Percentiles rank a stretch among this genome's conserved stretches.
Evolutionary conservation across 2,797 vertebrate species (phyloP).

Genomic region (Trichosurus vulpecula): DNA sequence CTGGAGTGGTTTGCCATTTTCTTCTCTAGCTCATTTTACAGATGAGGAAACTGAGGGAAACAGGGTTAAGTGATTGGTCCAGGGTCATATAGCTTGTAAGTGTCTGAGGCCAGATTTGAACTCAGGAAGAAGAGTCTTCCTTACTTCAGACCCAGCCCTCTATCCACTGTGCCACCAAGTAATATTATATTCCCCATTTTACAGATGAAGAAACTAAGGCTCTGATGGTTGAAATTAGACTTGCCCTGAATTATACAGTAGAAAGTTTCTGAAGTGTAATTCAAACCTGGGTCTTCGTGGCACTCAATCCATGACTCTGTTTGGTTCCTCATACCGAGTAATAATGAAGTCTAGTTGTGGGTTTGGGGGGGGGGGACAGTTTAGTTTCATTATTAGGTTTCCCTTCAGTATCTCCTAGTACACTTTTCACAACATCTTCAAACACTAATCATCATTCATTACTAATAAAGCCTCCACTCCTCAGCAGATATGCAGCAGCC

Average conservation of each 20-base stretch:
- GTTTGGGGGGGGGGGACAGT: background rate
- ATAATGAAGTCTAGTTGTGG: background rate
- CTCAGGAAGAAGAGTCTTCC: background rate
- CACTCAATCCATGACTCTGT: background rate
- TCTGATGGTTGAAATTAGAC: background rate
- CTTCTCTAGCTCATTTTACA: background rate
- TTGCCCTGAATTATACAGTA: background rate
- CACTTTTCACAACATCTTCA: background rate
- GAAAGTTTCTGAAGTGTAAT: background rate
- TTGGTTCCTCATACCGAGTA: background rate
- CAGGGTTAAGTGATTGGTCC: no score
- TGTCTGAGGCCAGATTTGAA: background rate
- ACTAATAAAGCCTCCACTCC: constrained; percentile 57
- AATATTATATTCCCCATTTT: background rate
- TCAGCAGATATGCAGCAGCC: constrained; percentile 26
- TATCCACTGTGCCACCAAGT: background rate
- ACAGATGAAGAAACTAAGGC: background rate
- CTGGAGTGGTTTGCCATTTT: background rate
- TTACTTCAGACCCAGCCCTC: background rate
- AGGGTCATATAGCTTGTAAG: background rate
- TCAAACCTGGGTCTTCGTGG: background rate
- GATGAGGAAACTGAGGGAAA: background rate
- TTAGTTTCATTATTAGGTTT: background rate
- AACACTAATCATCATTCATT: constrained; percentile 13
- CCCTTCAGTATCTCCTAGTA: background rate